Evolutionary conservation across 1,140 invertebrate species (phyloP), one percentile per base, ranked within the genome.

Genomic region (Caenorhabditis remanei): DNA sequence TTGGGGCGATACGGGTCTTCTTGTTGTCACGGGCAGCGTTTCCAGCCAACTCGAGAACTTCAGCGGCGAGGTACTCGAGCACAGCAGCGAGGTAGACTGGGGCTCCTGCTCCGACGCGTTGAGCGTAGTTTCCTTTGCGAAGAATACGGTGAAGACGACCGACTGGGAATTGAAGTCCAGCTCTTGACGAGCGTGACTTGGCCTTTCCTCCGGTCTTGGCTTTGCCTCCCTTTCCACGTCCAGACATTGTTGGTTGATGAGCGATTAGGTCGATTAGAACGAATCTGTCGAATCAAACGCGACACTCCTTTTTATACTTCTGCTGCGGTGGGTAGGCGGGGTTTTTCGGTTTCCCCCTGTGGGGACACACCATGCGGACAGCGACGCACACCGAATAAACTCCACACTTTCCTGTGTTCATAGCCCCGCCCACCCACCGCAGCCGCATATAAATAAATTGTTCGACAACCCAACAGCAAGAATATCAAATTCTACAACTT

Each of bases 91-190:
- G 90, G 90, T 95, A 96, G 0, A 96, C 95, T 2, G 95, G 94
- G 16, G 83, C 83, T 84, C 83, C 83, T 53, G 83, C 83, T 84
- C 83, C 83, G 83, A 84, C 56, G 56, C 83, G 83, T 43, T 84
- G 83, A 41, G 83, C 83, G 83, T 84, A 84, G 83, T 84, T 84
- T 43, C 83, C 83, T 53, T 95, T 95, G 2, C 95, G 93, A 13
- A 96, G 91, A 9, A 95, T 91, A 89, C 95, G 94, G 91, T 95
- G 95, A 86, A 96, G 95, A 92, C 95, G 93, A 55, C 95, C 95
- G 24, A 96, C 95, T 2, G 95, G 95, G 90, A 96, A 96, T 89
- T 95, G 95, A 32, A 96, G 93, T 84, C 95, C 95, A 85, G 95
- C 95, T 83, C 95, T 93, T 84, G 92, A 94, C 0, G 95, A 95